Evolutionary conservation across 2,888 invertebrate species (phyloP).

Genomic region (Orthosia gracilis): DNA sequence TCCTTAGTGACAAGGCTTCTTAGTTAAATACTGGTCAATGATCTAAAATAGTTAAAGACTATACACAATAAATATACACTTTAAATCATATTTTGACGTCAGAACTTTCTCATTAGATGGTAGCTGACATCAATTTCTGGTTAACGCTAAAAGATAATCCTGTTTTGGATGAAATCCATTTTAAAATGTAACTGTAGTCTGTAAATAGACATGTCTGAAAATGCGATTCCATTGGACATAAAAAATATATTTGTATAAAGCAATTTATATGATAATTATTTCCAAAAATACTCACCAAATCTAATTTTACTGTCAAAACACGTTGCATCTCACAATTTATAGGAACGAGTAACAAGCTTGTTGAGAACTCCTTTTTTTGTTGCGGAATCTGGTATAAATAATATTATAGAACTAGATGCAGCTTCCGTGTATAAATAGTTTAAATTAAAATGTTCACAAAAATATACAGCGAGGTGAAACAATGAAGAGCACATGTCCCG

Average conservation of each 20-base stretch:
- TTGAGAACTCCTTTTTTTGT: not conserved
- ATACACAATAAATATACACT: too few relatives aligned
- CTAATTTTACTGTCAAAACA: not conserved
- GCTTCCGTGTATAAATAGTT: slow-evolving; percentile 11
- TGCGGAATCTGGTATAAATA: not conserved
- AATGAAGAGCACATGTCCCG: slow-evolving; percentile 62
- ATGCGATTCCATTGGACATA: not conserved
- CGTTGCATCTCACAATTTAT: not conserved
- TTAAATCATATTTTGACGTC: not conserved
- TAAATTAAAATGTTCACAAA: slow-evolving; percentile 42
- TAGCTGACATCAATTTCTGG: slow-evolving; percentile 1
- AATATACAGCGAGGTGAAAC: slow-evolving; percentile 32
- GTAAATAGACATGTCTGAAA: too few relatives aligned
- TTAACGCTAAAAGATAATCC: too few relatives aligned
- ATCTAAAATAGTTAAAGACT: not conserved
- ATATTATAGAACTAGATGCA: not conserved
- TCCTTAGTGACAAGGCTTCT: not conserved
- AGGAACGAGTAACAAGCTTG: not conserved
- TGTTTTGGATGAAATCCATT: not conserved
- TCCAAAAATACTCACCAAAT: not conserved
- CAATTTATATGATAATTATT: not conserved
- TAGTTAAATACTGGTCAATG: not conserved
- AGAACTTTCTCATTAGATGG: not conserved
- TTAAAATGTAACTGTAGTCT: not conserved
- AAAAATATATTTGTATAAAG: not conserved